phyloP scores from a whole-genome alignment of 2,113 vertebrate genomes.

The Vidua chalybeata region DNA sequence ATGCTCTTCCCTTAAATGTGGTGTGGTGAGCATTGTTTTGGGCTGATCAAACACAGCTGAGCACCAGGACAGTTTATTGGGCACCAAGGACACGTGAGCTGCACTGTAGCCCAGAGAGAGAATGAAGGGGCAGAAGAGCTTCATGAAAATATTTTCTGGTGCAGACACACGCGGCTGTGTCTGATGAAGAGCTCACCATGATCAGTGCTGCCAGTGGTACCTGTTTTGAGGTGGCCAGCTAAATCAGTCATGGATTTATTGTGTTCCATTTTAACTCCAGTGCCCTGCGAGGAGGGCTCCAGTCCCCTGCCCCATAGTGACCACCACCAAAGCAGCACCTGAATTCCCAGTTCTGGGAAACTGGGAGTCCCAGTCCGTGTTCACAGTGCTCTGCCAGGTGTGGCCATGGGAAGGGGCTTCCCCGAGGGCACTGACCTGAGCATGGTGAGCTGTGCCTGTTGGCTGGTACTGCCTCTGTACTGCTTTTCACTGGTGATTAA shows the following conservation, averaged over 20 bases:
- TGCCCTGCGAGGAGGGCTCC: neutral
- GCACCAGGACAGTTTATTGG: neutral
- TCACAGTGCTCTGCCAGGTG: neutral
- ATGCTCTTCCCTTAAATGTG: neutral
- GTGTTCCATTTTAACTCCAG: neutral
- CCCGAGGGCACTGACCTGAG: neutral
- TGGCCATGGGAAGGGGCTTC: neutral
- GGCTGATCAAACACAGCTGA: neutral
- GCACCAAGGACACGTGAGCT: neutral
- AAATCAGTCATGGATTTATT: neutral
- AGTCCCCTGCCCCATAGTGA: neutral
- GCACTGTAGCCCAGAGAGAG: neutral
- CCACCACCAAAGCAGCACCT: neutral
- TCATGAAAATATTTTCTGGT: neutral
- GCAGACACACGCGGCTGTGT: fast-evolving
- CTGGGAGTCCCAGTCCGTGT: neutral
- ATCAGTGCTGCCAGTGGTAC: neutral
- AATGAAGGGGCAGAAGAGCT: neutral
- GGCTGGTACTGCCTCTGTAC: neutral
- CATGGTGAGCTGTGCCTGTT: neutral
- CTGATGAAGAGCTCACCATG: fast-evolving
- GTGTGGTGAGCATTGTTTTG: neutral
- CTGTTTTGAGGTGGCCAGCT: neutral
- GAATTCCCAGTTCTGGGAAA: neutral
- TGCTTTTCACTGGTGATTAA: too few species aligned